Evolutionary conservation across 35 echinoderm and acorn worm genomes (phyloP).

Genomic region (Antedon bifida): DNA sequence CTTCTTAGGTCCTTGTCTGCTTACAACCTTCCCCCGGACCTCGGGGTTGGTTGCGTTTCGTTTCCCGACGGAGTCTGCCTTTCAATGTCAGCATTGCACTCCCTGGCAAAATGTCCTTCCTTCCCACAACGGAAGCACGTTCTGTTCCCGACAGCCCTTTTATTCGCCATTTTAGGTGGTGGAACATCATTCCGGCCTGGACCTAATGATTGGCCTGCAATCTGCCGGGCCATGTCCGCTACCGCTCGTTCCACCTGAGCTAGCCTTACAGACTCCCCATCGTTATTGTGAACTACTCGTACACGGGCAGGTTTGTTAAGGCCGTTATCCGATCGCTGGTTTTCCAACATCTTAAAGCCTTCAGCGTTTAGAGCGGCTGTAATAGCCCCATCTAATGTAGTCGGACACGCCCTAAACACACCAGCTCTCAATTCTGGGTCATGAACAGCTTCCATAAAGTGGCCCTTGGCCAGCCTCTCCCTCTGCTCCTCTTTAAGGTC

Average conservation of each 20-base stretch:
- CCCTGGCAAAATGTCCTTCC: background rate
- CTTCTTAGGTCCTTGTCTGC: background rate
- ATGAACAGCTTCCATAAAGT: conserved; percentile 24
- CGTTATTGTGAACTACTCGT: background rate
- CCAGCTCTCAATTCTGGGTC: conserved; percentile 12
- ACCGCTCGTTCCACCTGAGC: background rate
- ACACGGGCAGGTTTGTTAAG: background rate
- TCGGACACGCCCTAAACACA: conserved; percentile 18
- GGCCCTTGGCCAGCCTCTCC: conserved; percentile 17
- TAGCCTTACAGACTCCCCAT: background rate
- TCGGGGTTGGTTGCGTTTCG: background rate
- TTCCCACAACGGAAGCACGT: conserved; percentile 13
- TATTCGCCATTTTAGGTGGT: background rate
- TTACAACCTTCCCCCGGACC: conserved; percentile 11
- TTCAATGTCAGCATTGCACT: background rate
- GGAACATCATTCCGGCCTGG: background rate
- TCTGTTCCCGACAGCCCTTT: conserved; percentile 1
- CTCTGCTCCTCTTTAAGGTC: background rate
- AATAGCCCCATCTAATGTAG: conserved; percentile 19
- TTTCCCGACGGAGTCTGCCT: conserved; percentile 2
- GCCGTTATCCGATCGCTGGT: background rate
- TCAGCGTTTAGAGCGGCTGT: conserved; percentile 17
- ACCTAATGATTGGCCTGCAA: background rate
- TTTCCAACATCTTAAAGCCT: conserved; percentile 10
- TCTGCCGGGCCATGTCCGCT: background rate